Base-by-base conservation (phyloP, 1,140 invertebrate species). In the Diprion similis region DNA sequence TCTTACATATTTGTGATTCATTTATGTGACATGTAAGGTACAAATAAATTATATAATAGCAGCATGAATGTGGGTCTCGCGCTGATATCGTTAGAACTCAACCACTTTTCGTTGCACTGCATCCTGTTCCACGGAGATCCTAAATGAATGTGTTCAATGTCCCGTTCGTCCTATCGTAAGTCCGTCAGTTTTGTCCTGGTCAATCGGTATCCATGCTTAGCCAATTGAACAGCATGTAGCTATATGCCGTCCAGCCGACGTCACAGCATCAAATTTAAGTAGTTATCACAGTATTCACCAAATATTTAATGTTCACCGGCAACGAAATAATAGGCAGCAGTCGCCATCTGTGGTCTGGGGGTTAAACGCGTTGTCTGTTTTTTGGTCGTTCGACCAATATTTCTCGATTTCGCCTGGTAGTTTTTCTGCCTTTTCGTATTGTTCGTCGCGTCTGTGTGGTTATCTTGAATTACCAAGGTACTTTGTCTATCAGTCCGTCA, bases 251-350 rank as follows among this genome's bases (percentile, higher is more conserved):
- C 9, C 51, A 9, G 51, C 9, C 51, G 51, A 59, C 51, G 51
- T 10, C 51, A 17, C 51, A 59, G 51, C 9, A 59, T 59, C 51
- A 59, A 59, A 8, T 59, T 59, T 59, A 15, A 15, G 7, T 59
- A 59, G 51, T 59, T 59, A 59, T 59, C 51, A 59, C 51, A 59
- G 51, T 59, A 59, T 59, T 59, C 51, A 59, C 51, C 51, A 59
- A 8, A 59, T 8, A 8, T 59, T 9, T 17, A 59, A 13, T 59
- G 9, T 17, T 59, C 51, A 59, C 51, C 11, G 9, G 51, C 51
- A 59, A 59, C 51, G n/a, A 17, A 15, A 9, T 59, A 13, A 59
- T 59, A 13, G 51, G 9, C 7, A 17, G 11, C 11, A 4, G 51
- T 59, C 51, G 51, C 51, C 51, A 59, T 59, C 6, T 59, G 51